Evolutionary conservation across 2,113 vertebrate genomes (phyloP), one percentile per base, ranked within the genome.

Genomic region (Apteryx mantelli): DNA sequence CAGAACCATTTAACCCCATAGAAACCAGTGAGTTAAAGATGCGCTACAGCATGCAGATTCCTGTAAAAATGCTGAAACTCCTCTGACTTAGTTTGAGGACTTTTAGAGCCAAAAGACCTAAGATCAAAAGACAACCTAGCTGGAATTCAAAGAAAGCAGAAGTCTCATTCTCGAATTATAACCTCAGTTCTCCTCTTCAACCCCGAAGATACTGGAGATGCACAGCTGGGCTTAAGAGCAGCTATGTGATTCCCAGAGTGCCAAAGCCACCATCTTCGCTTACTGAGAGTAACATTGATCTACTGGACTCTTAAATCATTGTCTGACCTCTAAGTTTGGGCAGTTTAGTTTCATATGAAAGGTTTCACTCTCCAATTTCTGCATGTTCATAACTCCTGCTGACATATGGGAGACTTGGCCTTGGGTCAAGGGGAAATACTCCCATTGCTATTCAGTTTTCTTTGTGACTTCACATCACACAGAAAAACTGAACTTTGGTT

Each of bases 381-480:
- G 58, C 63, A 10, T 6, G 30, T 38, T 82, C 60, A 53, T 96
- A 94, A 89, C 26, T 94, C 75, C 96, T 79, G 13, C 25, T 93
- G 91, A 86, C 64, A 53, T 88, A 80, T 86, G 87, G 89, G 53
- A 28, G 42, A 69, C 44, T 32, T 34, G 26, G 19, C 17, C 34
- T 93, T 91, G 74, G 75, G 94, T 93, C 82, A 77, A 87, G 75
- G 58, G 22, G 40, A 94, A 69, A 88, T 74, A 68, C 40, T 93
- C 74, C 75, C 53, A 53, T 6, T 2, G 1, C 25, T 20, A 58
- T 91, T 95, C 68, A 92, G 53, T 89, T 90, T 80, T 66, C 75
- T 90, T 86, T 44, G 12, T 78, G 58, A 85, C 80, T 86, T 86
- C 75, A 74, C 78, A 70, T 80, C 30, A 60, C 79, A 82, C 68